Evolutionary conservation across 2,797 vertebrate species (phyloP).

Genomic region (Xyrichtys novacula): DNA sequence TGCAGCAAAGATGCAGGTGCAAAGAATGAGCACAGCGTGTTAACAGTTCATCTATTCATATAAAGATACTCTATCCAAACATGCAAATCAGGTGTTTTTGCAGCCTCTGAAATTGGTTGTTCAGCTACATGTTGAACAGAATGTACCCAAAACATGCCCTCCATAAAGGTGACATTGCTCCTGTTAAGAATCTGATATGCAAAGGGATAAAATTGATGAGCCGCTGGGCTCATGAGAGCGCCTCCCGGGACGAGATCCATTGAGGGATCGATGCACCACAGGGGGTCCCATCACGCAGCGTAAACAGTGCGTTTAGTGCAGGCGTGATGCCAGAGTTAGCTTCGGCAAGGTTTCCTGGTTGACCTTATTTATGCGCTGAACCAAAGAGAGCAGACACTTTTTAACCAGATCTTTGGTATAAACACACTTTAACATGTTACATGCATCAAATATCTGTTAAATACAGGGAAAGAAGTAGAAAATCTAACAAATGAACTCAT

Average conservation of each 20-base stretch:
- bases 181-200: slow-evolving; percentile 52
- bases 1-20: not conserved
- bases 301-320: slow-evolving; percentile 69
- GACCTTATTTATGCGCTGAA: slow-evolving; percentile 58
- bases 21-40: slow-evolving; percentile 5
- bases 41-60: not conserved
- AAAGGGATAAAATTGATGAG: slow-evolving; percentile 55
- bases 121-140: not conserved
- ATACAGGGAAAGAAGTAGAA: not conserved
- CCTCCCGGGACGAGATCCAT: slow-evolving; percentile 69
- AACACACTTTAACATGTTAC: slow-evolving; percentile 1
- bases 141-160: slow-evolving; percentile 48
- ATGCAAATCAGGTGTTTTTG: not conserved
- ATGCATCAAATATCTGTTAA: not conserved
- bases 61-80: not conserved
- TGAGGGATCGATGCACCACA: slow-evolving; percentile 70
- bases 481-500: not conserved
- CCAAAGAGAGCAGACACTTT: slow-evolving; percentile 8
- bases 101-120: slow-evolving; percentile 1
- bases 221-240: slow-evolving; percentile 58
- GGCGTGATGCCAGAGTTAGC: slow-evolving; percentile 49
- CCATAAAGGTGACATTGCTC: slow-evolving; percentile 58
- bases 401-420: slow-evolving; percentile 25
- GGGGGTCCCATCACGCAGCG: slow-evolving; percentile 59
- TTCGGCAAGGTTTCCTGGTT: slow-evolving; percentile 53